These are phyloP conservation scores for Agonopterix heracliana DNA, from an alignment of 2,888 invertebrate genomes.

Conservation along the genomic window DNA sequence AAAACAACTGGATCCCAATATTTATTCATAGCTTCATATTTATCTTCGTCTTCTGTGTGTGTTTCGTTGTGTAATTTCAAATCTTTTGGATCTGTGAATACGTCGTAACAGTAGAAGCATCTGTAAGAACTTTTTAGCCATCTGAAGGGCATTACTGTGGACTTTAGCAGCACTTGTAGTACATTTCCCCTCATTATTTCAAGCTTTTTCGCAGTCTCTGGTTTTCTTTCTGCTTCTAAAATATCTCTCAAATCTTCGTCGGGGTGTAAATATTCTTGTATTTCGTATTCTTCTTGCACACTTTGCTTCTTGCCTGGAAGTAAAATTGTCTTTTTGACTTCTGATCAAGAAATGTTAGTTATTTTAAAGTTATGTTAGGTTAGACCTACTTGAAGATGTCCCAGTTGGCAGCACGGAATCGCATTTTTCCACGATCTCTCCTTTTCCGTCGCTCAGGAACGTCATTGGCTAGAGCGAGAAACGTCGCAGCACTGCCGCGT, in stretches of 20 bases:
- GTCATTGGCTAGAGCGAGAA: too few relatives aligned
- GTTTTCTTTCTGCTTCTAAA: background rate
- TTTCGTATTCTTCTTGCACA: too few relatives aligned
- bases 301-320: background rate
- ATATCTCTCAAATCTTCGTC: background rate
- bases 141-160: constrained; percentile 34
- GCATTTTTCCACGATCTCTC: too few relatives aligned
- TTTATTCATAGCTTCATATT: constrained; percentile 22
- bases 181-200: constrained; percentile 31
- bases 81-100: constrained; percentile 25
- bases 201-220: background rate
- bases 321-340: constrained; percentile 7
- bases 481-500: too few relatives aligned
- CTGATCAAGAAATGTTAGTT: background rate
- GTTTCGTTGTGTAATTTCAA: constrained; percentile 26
- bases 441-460: too few relatives aligned
- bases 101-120: constrained; percentile 39
- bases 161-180: constrained; percentile 26
- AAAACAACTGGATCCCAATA: constrained; percentile 29
- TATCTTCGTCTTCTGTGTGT: constrained; percentile 22
- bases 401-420: too few relatives aligned
- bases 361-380: background rate
- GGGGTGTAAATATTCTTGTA: too few relatives aligned
- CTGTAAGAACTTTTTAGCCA: constrained; percentile 31
- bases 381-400: too few relatives aligned